Percentiles rank a stretch among this genome's conserved stretches.
These are phyloP conservation scores for Pheucticus melanocephalus DNA, from an alignment of 2,113 vertebrate genomes.

Conservation along the genomic window DNA sequence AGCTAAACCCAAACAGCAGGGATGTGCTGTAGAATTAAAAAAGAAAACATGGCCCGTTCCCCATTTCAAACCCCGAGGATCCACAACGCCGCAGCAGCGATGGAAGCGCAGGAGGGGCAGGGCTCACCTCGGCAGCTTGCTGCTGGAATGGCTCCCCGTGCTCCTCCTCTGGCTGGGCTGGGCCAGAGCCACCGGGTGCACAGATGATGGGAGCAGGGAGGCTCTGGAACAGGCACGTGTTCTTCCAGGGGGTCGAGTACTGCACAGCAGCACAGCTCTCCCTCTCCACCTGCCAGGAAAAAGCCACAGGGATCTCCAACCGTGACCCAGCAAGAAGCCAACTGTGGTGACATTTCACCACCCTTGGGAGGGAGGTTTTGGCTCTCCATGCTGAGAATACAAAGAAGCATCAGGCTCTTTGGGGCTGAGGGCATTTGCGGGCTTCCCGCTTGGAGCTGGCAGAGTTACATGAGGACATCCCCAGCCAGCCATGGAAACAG, in stretches of 20 bases:
- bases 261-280: conserved; percentile 51
- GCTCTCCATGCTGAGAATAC: fast-evolving
- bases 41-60: fast-evolving
- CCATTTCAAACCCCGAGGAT: fast-evolving
- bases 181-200: background rate
- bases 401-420: background rate
- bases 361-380: background rate
- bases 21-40: background rate
- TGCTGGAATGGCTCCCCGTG: conserved; percentile 36
- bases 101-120: fast-evolving
- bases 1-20: background rate
- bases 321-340: background rate
- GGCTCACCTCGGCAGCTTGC: conserved; percentile 69
- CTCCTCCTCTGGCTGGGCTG: background rate
- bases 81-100: fast-evolving
- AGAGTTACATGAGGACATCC: background rate
- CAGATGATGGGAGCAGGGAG: conserved; percentile 47
- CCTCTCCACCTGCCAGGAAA: conserved; percentile 61
- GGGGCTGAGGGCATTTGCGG: fast-evolving
- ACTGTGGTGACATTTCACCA: background rate
- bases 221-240: conserved; percentile 45
- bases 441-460: background rate
- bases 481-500: background rate
- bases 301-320: background rate
- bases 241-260: conserved; percentile 51